Base-by-base conservation (phyloP, 2,113 vertebrate genomes). In the Hyaena hyaena region DNA sequence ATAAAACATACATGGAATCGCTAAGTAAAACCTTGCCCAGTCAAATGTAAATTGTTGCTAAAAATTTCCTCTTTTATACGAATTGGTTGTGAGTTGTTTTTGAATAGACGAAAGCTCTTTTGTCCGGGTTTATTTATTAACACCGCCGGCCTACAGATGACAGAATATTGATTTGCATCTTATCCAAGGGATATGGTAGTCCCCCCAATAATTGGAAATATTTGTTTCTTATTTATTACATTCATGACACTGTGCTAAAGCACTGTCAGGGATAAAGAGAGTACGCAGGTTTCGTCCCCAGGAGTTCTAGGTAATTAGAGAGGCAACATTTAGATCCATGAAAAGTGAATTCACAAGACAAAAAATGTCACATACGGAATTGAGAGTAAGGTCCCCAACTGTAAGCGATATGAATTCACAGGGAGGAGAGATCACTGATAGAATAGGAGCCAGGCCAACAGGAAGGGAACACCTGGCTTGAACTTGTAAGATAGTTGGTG, bases 1-100 rank as follows among this genome's bases (percentile, higher is more conserved):
- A 63, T 68, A 66, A 61, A 66, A 79, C 55, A 10, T 35, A 26
- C 86, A 55, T n/a, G 68, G 45, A 79, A 55, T 77, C 26, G 45
- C 43, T 71, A 53, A 81, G 19, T 83, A 95, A 84, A 93, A 87
- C 55, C 16, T 66, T 93, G 63, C 28, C 31, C 24, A 39, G 6
- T 79, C 86, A 95, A 81, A 61, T 93, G 53, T 87, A 69, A 88
- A 94, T 63, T 73, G n/a, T 87, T 66, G 10, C 23, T 68, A 63
- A 17, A 61, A 12, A 86, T 90, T 89, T 88, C 43, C 8, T 45
- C 9, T 80, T 69, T 21, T 93, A 0, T n/a, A 73, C 19, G 39
- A 88, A 55, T 82, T 76, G 48, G 33, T 63, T 94, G 16, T 84
- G 55, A 74, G 43, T 95, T 96, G 21, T n/a, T 97, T 92, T 97